Base-by-base conservation (phyloP, 2,888 invertebrate genomes). In the Uropetala carovei region DNA sequence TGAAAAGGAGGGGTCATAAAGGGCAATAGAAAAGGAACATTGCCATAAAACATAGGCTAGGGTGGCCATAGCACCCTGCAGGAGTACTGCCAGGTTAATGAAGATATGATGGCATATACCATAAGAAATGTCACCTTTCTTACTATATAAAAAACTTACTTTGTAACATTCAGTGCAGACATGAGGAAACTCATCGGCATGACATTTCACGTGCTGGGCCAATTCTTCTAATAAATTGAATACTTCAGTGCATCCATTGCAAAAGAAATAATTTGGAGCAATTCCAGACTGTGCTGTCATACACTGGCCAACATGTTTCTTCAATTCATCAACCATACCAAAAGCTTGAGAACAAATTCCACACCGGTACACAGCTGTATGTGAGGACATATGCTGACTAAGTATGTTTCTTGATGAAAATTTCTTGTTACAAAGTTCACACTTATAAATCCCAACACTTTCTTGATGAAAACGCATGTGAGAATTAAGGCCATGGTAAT, bases 381-480 rank as follows among this genome's bases (percentile, higher is more conserved):
- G 89, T 89, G 89, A 89, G n/a, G 89, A 89, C 89, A 89, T 89
- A 16, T 89, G 89, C n/a, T 64, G 64, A 43, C 64, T 89, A 18
- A 89, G 68, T 89, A 64, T 64, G 64, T 89, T 89, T 22, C 68
- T 60, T 18, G 89, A 89, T 27, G 89, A 14, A 89, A 89, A 89
- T 64, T 64, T 43, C 27, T 89, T 89, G 9, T 18, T n/a, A 43
- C 89, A 89, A 18, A 89, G 89, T n/a, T 89, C 89, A 68, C 89
- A 89, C 64, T 89, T 89, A n/a, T 89, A 43, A 4, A 43, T n/a
- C 1, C 64, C 89, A 18, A 57, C 16, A 83, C 57, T 83, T 56
- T 83, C 83, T 43, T 89, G 89, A 68, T 89, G 89, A 89, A 89
- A 89, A 18, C 89, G 43, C 89, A 89, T 89, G n/a, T 89, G 89